Evolutionary conservation across 2,797 vertebrate species (phyloP).

Genomic region (Alectoris magna): DNA sequence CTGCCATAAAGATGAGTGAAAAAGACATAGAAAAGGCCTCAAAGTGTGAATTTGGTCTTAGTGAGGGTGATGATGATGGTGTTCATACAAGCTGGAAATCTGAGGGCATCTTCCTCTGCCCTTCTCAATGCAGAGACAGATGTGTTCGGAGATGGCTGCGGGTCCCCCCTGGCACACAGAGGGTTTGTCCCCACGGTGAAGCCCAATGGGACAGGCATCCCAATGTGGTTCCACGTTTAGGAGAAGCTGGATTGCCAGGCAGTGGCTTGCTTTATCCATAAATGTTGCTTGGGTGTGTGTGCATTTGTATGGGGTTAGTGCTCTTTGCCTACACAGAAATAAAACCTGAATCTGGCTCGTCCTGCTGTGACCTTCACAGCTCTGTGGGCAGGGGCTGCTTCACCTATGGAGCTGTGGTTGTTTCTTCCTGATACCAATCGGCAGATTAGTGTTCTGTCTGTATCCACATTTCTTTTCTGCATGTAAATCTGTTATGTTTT

Average conservation of each 20-base stretch:
- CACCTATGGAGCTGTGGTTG: not conserved
- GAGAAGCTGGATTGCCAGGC: not conserved
- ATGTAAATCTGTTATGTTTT: constrained; percentile 45
- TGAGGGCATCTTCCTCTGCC: not conserved
- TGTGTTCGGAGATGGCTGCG: not conserved
- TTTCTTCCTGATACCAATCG: not conserved
- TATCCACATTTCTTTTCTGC: constrained; percentile 47
- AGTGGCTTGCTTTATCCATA: not conserved
- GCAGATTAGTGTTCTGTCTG: constrained; percentile 38
- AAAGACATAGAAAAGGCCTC: not conserved
- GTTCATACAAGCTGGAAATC: not conserved
- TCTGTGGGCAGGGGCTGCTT: not conserved
- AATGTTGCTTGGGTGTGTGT: not conserved
- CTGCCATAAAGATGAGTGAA: not conserved
- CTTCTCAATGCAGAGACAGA: not conserved
- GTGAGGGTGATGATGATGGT: rapidly evolving
- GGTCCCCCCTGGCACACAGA: rapidly evolving
- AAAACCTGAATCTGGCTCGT: not conserved
- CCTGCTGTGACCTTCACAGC: not conserved
- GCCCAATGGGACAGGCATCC: rapidly evolving
- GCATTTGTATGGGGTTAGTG: not conserved
- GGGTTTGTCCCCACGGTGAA: rapidly evolving
- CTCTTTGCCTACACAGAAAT: not conserved
- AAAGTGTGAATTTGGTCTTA: not conserved
- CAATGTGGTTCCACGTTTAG: rapidly evolving